These are phyloP conservation scores for Xylophagus ater DNA, from an alignment of 2,888 invertebrate species.

Conservation along the genomic window DNA sequence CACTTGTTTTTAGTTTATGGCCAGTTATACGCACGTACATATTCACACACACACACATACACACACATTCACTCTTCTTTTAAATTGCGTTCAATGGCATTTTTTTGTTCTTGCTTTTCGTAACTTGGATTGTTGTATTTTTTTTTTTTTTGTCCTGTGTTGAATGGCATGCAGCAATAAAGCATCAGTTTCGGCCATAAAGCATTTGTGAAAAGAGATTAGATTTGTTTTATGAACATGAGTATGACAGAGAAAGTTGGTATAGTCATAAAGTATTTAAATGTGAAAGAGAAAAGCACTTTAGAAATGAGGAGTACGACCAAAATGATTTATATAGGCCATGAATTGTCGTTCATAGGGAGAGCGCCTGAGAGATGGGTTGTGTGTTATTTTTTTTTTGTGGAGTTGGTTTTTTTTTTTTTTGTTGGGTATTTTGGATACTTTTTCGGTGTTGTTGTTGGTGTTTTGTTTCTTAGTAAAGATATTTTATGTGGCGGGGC, in stretches of 20 bases:
- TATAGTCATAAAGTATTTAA: conserved; percentile 15
- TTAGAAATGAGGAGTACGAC: conserved; percentile 5
- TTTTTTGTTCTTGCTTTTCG: no score
- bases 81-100: no score
- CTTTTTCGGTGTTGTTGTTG: no score
- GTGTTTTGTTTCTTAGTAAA: no score
- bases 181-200: conserved; percentile 39
- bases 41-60: background rate
- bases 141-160: no score
- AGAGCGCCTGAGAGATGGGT: conserved; percentile 8
- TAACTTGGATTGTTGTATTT: no score
- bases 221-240: conserved; percentile 21
- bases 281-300: conserved; percentile 12
- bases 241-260: conserved; percentile 17
- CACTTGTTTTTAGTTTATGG: conserved; percentile 14
- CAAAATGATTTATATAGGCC: conserved; percentile 15
- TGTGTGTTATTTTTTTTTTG: background rate
- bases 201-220: conserved; percentile 31
- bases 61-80: conserved; percentile 10
- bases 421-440: no score
- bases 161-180: conserved; percentile 29
- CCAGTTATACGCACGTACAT: conserved; percentile 7
- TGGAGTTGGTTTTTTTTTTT: background rate
- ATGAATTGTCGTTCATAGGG: no score
- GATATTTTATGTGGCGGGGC: no score